Conservation (phyloP, 2,888 invertebrate species). For the Elmis aenea region DNA sequence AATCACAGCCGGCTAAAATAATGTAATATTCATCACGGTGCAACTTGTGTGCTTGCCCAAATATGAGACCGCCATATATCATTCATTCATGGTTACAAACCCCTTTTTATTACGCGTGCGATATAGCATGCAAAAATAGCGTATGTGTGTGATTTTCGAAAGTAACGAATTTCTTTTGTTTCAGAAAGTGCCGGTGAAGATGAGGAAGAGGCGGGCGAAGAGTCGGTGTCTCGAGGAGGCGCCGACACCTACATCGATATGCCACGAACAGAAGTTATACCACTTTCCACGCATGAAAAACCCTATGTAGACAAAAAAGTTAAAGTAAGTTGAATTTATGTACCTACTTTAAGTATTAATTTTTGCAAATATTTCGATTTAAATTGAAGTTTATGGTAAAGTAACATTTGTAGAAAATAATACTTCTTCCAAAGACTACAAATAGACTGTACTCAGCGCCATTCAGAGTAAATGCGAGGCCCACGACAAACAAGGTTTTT, state of each 20-base stretch:
- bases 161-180: too few relatives aligned
- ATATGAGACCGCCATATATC: too few relatives aligned
- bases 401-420: neutral
- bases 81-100: too few relatives aligned
- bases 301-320: constrained; percentile 67
- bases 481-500: too few relatives aligned
- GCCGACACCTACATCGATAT: constrained; percentile 53
- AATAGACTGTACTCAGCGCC: neutral
- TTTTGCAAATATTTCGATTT: neutral
- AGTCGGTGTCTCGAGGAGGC: constrained; percentile 42
- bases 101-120: too few relatives aligned
- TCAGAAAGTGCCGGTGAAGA: constrained; percentile 57
- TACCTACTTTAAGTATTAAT: too few relatives aligned
- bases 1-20: too few relatives aligned
- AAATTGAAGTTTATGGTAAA: neutral
- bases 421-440: neutral
- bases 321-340: constrained; percentile 53
- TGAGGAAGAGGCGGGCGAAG: constrained; percentile 47
- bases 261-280: constrained; percentile 49
- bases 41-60: too few relatives aligned
- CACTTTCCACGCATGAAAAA: constrained; percentile 60
- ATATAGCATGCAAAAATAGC: too few relatives aligned
- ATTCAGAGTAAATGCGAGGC: too few relatives aligned
- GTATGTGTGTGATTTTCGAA: too few relatives aligned
- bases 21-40: too few relatives aligned